Conservation (phyloP, 2,113 vertebrate genomes). For the Lamprologus speciosus region DNA sequence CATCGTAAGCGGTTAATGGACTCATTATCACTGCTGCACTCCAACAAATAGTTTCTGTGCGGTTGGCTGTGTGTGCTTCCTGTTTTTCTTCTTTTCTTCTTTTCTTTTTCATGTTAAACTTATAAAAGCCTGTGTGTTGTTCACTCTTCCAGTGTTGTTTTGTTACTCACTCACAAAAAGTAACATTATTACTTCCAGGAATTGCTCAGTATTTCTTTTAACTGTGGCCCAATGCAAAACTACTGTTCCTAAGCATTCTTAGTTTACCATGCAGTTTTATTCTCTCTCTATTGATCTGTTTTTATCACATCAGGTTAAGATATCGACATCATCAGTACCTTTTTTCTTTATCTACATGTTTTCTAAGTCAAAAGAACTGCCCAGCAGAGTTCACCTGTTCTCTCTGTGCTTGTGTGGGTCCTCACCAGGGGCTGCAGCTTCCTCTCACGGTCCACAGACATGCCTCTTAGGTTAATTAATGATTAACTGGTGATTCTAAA, state of each 20-base stretch:
- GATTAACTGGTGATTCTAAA: background rate
- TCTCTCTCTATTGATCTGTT: background rate
- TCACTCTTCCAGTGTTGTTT: background rate
- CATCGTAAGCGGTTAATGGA: background rate
- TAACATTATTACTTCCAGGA: background rate
- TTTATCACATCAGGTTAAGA: background rate
- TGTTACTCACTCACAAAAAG: background rate
- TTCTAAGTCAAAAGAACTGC: background rate
- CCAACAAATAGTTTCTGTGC: background rate
- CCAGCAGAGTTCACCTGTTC: background rate
- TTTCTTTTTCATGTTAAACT: background rate
- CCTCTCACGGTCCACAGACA: background rate
- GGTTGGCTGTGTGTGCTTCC: background rate
- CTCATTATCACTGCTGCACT: background rate
- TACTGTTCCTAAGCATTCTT: background rate
- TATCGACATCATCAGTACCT: fast-evolving
- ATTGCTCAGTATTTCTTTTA: background rate
- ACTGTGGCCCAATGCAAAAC: background rate
- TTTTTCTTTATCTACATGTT: background rate
- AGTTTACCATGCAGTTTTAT: background rate
- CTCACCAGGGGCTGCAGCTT: background rate
- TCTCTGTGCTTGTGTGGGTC: background rate
- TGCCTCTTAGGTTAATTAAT: background rate
- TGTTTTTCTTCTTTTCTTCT: background rate
- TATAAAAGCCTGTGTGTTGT: background rate